Evolutionary conservation across 1,140 invertebrate genomes (phyloP).

Genomic region (Bombus waltoni): DNA sequence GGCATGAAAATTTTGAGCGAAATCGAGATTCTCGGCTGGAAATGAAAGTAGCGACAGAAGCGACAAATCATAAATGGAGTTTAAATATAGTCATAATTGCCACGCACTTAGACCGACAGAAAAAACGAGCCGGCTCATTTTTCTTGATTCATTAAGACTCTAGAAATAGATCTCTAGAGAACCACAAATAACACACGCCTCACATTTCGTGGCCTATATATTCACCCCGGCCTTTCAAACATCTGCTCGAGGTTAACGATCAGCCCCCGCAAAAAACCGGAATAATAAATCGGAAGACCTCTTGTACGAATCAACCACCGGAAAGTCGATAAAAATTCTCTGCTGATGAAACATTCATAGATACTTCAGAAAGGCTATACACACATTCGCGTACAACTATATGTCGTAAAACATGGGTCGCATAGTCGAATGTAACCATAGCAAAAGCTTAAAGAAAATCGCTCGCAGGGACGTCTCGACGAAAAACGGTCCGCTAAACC

Average conservation of each 20-base stretch:
- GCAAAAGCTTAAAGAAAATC: conserved; percentile 15
- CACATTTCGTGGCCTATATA: neutral
- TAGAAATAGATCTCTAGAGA: neutral
- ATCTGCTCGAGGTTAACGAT: neutral
- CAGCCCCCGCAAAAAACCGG: neutral
- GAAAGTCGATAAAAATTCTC: neutral
- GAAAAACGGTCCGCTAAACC: conserved; percentile 14
- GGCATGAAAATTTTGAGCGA: neutral
- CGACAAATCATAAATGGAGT: neutral
- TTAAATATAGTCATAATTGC: neutral
- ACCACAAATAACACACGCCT: neutral
- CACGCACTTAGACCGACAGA: neutral
- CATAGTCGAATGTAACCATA: neutral
- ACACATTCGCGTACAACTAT: no score
- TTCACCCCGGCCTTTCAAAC: neutral
- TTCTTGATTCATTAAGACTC: neutral
- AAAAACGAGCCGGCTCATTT: neutral
- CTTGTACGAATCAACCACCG: neutral
- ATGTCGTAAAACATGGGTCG: neutral
- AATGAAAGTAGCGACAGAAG: neutral
- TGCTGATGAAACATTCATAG: conserved; percentile 2
- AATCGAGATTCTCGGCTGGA: neutral
- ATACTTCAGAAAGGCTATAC: no score
- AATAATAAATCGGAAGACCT: neutral
- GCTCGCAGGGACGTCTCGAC: neutral